phyloP scores from a whole-genome alignment of 2,888 invertebrate genomes.

The Podabrus alpinus region DNA sequence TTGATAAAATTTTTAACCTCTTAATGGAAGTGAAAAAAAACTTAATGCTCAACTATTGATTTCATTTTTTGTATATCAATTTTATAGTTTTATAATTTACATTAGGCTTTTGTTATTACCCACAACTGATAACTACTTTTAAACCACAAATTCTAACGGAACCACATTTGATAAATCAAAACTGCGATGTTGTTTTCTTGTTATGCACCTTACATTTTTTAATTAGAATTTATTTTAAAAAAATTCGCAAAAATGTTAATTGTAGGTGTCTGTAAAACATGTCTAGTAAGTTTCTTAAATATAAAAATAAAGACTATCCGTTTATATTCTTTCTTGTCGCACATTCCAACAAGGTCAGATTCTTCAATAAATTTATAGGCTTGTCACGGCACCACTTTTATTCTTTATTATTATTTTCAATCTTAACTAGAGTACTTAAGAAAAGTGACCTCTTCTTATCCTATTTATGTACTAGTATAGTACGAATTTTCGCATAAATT shows the following conservation, averaged over 20 bases:
- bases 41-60: neutral
- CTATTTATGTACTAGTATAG: neutral
- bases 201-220: neutral
- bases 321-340: conserved; percentile 2
- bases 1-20: no score
- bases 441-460: neutral
- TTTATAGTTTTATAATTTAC: no score
- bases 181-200: neutral
- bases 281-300: conserved; percentile 2
- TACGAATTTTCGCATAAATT: no score
- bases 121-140: neutral
- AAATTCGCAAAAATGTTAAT: neutral
- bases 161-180: neutral
- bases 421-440: conserved; percentile 7
- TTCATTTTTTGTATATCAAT: neutral
- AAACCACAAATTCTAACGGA: neutral
- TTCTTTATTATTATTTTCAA: conserved; percentile 10
- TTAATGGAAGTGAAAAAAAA: no score
- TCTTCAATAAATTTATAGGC: conserved; percentile 8
- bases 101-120: no score
- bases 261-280: neutral
- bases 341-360: conserved; percentile 20
- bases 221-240: neutral
- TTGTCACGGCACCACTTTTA: conserved; percentile 9
- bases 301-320: conserved; percentile 5